Base-by-base conservation (phyloP, 2,888 invertebrate genomes). In the Trisateles emortualis region DNA sequence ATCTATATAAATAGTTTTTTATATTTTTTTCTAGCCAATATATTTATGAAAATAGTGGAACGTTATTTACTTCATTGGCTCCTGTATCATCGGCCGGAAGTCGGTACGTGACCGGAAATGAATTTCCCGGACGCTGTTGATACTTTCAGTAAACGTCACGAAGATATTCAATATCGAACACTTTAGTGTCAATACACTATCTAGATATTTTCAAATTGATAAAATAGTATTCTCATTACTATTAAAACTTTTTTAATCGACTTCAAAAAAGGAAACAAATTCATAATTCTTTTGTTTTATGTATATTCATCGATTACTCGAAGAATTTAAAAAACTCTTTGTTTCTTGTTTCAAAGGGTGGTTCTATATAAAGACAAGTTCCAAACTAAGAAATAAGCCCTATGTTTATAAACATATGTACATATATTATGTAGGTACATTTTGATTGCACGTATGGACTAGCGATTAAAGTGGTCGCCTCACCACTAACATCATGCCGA, bases 21-120 rank as follows among this genome's bases (percentile, higher is more conserved):
- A 4, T n/a, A 3, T n/a, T 6, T 35, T 8, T 11, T 33, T 13
- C 3, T 33, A 16, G 17, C 26, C 52, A 50, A 53, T 47, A 53
- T 47, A 59, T 48, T 45, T 53, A 51, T 22, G 40, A 46, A 45
- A n/a, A 51, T 36, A 29, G n/a, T 38, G 16, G 4, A 35, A 46
- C 8, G 40, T 41, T 33, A 36, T 55, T 47, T 48, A 51, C 41
- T 49, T 41, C 8, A 58, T 64, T 46, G 49, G 17, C 38, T 40
- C n/a, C 39, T 51, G 63, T 68, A 70, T 68, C 63, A 50, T 64
- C 58, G 60, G 49, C 64, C 78, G 83, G 83, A 83, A 75, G 75
- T 71, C 51, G 58, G 68, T 59, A 81, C 82, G 84, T 84, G 84
- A 81, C 81, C 77, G 84, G 80, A 84, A 83, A 84, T 83, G 76